phyloP scores from a whole-genome alignment of 2,888 invertebrate species.

The Leucania comma region DNA sequence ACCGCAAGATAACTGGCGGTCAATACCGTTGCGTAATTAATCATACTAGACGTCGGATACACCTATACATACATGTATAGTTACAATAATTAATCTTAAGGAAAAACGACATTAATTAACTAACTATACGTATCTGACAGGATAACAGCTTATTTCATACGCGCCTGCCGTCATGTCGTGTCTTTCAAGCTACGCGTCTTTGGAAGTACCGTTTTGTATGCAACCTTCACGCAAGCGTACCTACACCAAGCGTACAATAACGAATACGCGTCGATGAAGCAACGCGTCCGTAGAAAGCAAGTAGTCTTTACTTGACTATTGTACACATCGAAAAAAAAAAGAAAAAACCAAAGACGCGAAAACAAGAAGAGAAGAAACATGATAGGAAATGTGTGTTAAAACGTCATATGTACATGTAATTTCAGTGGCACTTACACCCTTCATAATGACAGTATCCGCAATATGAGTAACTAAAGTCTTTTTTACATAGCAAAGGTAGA shows the following conservation, averaged over 20 bases:
- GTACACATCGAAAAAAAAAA: too few relatives aligned
- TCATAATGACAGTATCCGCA: background rate
- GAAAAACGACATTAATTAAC: slow-evolving; percentile 16
- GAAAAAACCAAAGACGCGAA: too few relatives aligned
- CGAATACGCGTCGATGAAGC: too few relatives aligned
- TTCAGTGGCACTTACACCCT: too few relatives aligned
- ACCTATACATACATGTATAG: background rate
- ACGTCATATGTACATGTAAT: background rate
- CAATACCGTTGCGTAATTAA: background rate
- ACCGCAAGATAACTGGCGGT: background rate
- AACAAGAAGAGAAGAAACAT: background rate
- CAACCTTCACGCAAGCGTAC: too few relatives aligned
- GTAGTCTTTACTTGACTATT: too few relatives aligned
- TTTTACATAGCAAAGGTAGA: too few relatives aligned
- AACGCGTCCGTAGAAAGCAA: too few relatives aligned
- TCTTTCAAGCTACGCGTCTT: too few relatives aligned
- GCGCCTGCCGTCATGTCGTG: too few relatives aligned
- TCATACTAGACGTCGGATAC: background rate
- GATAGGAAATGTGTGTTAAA: background rate
- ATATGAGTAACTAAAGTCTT: background rate
- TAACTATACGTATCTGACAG: background rate
- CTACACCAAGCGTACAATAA: too few relatives aligned
- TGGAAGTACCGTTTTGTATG: too few relatives aligned
- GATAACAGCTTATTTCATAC: slow-evolving; percentile 6
- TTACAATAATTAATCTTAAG: slow-evolving; percentile 12